A percentile compares a stretch with the other conserved stretches of the same genome.
Conservation (phyloP, 2,797 vertebrate species). For the Graptemys geographica region DNA sequence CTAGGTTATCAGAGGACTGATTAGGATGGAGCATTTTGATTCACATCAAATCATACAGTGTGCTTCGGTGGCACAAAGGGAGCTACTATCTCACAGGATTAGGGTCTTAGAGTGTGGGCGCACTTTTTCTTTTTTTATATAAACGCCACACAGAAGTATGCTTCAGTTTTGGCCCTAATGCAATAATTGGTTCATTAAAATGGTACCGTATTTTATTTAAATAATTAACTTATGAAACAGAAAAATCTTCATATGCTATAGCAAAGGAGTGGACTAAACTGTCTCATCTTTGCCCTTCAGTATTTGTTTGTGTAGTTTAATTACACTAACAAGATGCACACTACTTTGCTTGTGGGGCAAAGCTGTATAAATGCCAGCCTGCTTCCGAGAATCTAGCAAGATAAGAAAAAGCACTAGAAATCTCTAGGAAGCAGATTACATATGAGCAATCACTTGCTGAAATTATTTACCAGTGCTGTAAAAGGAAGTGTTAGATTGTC, state of each 20-base stretch:
- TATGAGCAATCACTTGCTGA: rapidly evolving
- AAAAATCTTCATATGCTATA: not conserved
- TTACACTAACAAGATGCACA: not conserved
- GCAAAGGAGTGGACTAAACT: not conserved
- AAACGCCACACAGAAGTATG: not conserved
- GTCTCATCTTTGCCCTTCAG: not conserved
- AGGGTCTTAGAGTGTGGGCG: not conserved
- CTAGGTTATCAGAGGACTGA: not conserved
- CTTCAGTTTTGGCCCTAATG: not conserved
- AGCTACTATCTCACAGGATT: not conserved
- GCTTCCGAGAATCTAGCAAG: not conserved
- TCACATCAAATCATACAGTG: not conserved
- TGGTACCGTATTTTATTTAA: not conserved
- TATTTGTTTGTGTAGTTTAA: not conserved
- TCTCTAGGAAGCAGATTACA: not conserved
- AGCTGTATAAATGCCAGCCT: not conserved
- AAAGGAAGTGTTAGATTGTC: not conserved
- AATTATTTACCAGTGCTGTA: not conserved
- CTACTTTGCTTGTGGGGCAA: not conserved
- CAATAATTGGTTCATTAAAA: not conserved
- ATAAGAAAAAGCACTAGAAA: not conserved
- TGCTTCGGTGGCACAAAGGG: rapidly evolving
- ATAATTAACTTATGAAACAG: not conserved
- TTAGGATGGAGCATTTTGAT: rapidly evolving
- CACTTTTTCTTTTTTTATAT: too few relatives aligned